Conservation (phyloP, 2,888 invertebrate genomes). For the Rapana venosa region DNA sequence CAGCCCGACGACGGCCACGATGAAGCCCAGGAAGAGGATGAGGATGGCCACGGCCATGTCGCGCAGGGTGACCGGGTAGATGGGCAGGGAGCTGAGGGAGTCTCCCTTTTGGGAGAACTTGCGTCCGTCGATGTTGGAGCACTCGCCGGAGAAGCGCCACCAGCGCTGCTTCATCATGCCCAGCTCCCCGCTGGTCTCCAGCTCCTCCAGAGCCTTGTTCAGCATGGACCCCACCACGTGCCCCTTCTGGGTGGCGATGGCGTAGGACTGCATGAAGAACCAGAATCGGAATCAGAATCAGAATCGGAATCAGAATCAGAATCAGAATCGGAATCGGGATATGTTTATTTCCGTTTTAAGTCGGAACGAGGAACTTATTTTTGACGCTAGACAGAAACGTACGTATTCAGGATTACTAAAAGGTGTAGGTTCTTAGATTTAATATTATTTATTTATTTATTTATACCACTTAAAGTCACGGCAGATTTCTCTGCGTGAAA, state of each 20-base stretch:
- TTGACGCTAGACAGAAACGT: too few species aligned
- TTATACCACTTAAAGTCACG: too few species aligned
- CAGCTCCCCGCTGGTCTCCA: constrained; percentile 44
- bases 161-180: constrained; percentile 46
- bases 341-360: too few species aligned
- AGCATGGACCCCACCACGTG: constrained; percentile 36
- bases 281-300: too few species aligned
- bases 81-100: constrained; percentile 48
- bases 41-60: constrained; percentile 55
- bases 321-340: too few species aligned
- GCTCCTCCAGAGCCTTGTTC: constrained; percentile 42
- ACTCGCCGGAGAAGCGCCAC: constrained; percentile 52
- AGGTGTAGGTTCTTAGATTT: too few species aligned
- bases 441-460: too few species aligned
- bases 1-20: constrained; percentile 53
- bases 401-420: too few species aligned
- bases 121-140: constrained; percentile 47
- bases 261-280: constrained; percentile 27
- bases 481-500: too few species aligned
- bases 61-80: constrained; percentile 52
- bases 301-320: too few species aligned
- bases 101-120: constrained; percentile 48
- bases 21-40: constrained; percentile 53
- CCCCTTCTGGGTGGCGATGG: constrained; percentile 36
- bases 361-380: too few species aligned